These are phyloP conservation scores for Phymorhynchus buccinoides DNA, from an alignment of 1,140 invertebrate species.

Conservation along the genomic window DNA sequence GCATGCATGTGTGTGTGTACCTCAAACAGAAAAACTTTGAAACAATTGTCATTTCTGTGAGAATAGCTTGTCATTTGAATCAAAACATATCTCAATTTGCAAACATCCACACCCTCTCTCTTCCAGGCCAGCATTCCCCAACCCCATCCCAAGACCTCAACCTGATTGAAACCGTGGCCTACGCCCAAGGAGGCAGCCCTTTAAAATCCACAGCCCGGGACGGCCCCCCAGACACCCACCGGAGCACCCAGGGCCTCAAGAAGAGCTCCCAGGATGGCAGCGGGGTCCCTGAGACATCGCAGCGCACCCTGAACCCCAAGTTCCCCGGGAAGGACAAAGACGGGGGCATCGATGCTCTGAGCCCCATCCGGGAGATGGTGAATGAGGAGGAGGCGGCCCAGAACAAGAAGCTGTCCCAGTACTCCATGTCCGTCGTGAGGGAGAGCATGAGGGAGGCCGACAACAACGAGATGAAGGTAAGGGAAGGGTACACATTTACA, in stretches of 20 bases:
- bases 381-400: slow-evolving; percentile 49
- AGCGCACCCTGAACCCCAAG: slow-evolving; percentile 32
- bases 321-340: slow-evolving; percentile 47
- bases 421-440: slow-evolving; percentile 32
- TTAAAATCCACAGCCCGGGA: slow-evolving; percentile 12
- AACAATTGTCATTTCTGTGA: background rate
- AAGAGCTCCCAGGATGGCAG: background rate
- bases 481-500: no score
- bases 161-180: slow-evolving; percentile 37
- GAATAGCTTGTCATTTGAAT: background rate
- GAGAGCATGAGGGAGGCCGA: slow-evolving; percentile 8
- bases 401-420: slow-evolving; percentile 39
- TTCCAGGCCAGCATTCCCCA: slow-evolving; percentile 5
- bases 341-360: slow-evolving; percentile 48
- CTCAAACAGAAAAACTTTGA: background rate
- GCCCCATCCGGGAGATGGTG: slow-evolving; percentile 54
- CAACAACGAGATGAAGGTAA: slow-evolving; percentile 30
- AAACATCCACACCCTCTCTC: background rate
- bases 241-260: slow-evolving; percentile 8
- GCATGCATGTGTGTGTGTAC: background rate
- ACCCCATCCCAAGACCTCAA: slow-evolving; percentile 20
- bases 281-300: background rate
- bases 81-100: background rate
- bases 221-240: background rate
- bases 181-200: slow-evolving; percentile 34